Base-by-base conservation (phyloP, 2,113 vertebrate genomes). In the Neogobius melanostomus region DNA sequence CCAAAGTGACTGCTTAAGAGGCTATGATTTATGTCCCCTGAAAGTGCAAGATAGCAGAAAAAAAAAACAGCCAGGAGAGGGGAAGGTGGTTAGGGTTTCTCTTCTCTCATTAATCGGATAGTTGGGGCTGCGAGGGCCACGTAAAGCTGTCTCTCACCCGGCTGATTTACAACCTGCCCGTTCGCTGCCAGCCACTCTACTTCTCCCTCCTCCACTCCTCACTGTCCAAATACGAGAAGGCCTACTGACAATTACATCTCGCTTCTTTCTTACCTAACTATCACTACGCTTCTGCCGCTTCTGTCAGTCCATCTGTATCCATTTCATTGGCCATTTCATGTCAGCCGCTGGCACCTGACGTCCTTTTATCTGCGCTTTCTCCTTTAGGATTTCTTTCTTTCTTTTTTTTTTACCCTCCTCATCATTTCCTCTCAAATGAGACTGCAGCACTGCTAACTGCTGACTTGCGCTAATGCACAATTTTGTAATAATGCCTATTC, bases 91-190 rank as follows among this genome's bases (percentile, higher is more conserved):
- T 82, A 80, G 73, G 79, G 81, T 86, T 90, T 82, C 82, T 82
- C 86, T 77, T 72, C 77, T 87, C 81, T 85, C 85, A 86, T 91
- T 90, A 85, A 89, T 83, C 69, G 77, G 78, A 86, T 86, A 84
- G 81, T 87, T 82, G 76, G 81, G 73, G 83, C 74, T 88, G 76
- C 53, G 48, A 81, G 85, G 77, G 79, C 52, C 71, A 63, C 73
- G 64, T 90, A 89, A 90, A 91, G 76, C 80, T 82, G 84, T 85
- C 80, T 59, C 78, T 89, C 85, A 86, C 72, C 54, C 63, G 6
- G 49, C 57, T 83, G 82, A 91, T 89, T 89, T 91, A 89, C 76
- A 61, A 78, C 79, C 77, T 69, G 77, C 69, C 74, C 72, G 64
- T 64, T 73, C 68, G 50, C 75, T 69, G 68, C 77, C 74, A 76